Evolutionary conservation across 2,797 vertebrate species (phyloP), one percentile per base, ranked within the genome.

Genomic region (Otolemur crassicaudatus): DNA sequence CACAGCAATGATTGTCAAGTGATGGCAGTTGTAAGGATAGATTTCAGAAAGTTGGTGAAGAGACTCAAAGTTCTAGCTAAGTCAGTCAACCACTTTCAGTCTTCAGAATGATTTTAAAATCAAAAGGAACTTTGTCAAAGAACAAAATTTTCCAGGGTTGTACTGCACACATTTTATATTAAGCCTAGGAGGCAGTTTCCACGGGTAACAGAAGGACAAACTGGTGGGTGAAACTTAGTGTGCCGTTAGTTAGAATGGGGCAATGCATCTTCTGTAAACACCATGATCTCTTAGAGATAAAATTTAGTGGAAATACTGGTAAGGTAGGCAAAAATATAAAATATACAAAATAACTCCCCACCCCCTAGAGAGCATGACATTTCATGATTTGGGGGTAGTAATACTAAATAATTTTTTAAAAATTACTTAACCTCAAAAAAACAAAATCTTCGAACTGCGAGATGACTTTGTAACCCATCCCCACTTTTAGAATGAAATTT

Each of bases 111-210:
- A 90, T 49, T 56, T 29, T 46, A 34, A 65, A 93, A 58, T 56
- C 43, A 87, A 76, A 95, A 91, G 34, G 56, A 77, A 67, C 72
- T 88, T 75, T 60, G 49, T 73, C n/a, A 60, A 63, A 94, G 43
- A 84, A n/a, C 29, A n/a, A 82, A 1, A 77, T 19, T 73, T 94
- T 37, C 29, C 84, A 93, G 46, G 23, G 87, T 17, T 53, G 14
- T 22, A 53, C 0, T 23, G 9, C 10, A 77, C 7, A 60, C 20
- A 6, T 20, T 67, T 49, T 65, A 69, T 4, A 65, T 82, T 77
- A 79, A 79, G n/a, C 7, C 19, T 19, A 14, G n/a, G 9, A 77
- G 27, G 70, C 60, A 65, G 53, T 61, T 29, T 63, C 70, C 8
- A n/a, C 43, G 34, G 53, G 60, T 17, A 60, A 61, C 22, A 46